A percentile compares a stretch with the other conserved stretches of the same genome.
Conservation (phyloP, 1,140 invertebrate genomes). For the Araneus ventricosus region DNA sequence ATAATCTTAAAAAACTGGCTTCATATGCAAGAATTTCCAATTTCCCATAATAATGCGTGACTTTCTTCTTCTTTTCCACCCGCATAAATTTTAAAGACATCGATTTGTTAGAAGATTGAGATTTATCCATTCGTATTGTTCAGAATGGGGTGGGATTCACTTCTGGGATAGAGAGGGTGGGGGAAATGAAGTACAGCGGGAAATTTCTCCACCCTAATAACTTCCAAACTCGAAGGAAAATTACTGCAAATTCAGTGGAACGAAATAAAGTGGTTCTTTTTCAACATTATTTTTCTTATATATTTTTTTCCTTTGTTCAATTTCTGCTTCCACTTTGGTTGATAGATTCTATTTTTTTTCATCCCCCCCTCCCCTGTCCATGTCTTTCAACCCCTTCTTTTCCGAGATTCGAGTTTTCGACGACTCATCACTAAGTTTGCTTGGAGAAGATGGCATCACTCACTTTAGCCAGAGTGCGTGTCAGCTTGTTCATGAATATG, state of each 20-base stretch:
- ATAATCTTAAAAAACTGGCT: background rate
- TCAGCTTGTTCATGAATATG: background rate
- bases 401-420: background rate
- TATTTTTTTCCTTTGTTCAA: background rate
- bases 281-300: background rate
- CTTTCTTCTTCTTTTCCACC: background rate
- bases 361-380: background rate
- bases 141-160: background rate
- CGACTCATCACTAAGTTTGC: background rate
- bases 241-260: background rate
- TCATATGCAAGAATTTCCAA: background rate
- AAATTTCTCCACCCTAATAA: background rate
- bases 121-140: background rate
- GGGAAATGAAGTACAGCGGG: background rate
- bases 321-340: background rate
- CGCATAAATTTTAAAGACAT: background rate
- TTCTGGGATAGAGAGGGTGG: background rate
- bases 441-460: background rate
- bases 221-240: background rate
- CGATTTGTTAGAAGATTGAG: background rate
- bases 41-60: background rate
- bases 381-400: background rate
- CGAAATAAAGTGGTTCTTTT: background rate
- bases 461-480: background rate
- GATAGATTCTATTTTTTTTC: background rate